Base-by-base conservation (phyloP, 2,797 vertebrate genomes). In the Cuculus canorus region DNA sequence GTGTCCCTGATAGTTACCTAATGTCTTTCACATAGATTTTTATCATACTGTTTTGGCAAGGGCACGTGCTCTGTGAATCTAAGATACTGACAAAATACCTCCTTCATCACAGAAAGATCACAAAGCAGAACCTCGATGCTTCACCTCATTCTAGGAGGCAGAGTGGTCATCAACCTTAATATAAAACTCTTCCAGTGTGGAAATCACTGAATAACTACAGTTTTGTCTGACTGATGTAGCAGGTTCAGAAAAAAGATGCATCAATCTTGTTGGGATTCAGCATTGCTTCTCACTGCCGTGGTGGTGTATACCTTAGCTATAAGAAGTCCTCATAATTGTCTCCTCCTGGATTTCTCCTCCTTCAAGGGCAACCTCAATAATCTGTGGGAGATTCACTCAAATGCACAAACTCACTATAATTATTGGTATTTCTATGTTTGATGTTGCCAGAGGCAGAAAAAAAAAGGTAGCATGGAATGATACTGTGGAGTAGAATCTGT, bases 271-370 rank as follows among this genome's bases (percentile, higher is more conserved):
- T 30, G 16, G 52, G 79, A 94, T 68, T 79, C 63, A 82, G 39
- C 72, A 64, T 32, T 87, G 68, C 47, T 85, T 88, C 84, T 93
- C 45, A 70, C 24, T 52, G 71, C 48, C 35, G 28, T 14, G 28
- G 22, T 39, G 21, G 33, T 9, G 10, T 80, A 30, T 17, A 35
- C 10, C 24, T 85, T 68, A 68, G 33, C 61, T 39, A 4, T 3
- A 71, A 79, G 54, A 80, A 52, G 32, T 61, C 54, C 56, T 87
- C 41, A 13, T 37, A 73, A 85, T 33, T 22, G 5, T 33, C 63
- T 92, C 75, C 82, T 90, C 12, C 15, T 35, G 28, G 80, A 93
- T 86, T 95, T 92, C 37, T 85, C 48, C 45, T 68, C 48, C 82
- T 85, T n/a, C 45, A 88, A 83, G 22, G 37, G 43, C 39, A 96